phyloP scores from a whole-genome alignment of 2,797 vertebrate genomes.

The Masticophis lateralis region DNA sequence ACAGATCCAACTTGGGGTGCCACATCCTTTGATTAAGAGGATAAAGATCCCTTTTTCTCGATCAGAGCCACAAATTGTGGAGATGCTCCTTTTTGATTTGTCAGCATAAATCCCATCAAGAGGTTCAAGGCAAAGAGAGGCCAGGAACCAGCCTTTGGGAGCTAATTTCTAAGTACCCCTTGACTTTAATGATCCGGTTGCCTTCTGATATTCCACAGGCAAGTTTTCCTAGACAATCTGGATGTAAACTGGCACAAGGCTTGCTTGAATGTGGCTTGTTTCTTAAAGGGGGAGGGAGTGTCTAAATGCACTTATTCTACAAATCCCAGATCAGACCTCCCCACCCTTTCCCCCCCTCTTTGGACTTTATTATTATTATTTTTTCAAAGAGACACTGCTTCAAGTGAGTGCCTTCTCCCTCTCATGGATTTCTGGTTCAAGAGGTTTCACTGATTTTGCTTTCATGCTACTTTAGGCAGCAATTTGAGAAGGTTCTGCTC shows the following conservation, averaged over 20 bases:
- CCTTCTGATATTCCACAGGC: constrained; percentile 70
- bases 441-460: constrained; percentile 61
- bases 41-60: constrained; percentile 70
- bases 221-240: constrained; percentile 67
- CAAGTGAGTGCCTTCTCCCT: constrained; percentile 66
- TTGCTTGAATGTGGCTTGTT: constrained; percentile 62
- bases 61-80: constrained; percentile 70
- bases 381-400: constrained; percentile 66
- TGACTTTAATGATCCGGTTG: constrained; percentile 67
- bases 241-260: constrained; percentile 68
- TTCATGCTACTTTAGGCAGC: constrained; percentile 55
- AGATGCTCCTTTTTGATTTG: constrained; percentile 75
- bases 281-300: constrained; percentile 65
- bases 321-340: constrained; percentile 64
- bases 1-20: constrained; percentile 70
- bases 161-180: constrained; percentile 73
- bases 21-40: constrained; percentile 78
- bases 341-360: constrained; percentile 49
- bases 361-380: constrained; percentile 55
- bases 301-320: constrained; percentile 70
- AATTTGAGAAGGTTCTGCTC: constrained; percentile 45
- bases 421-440: constrained; percentile 69
- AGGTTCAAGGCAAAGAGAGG: constrained; percentile 68
- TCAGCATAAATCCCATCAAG: constrained; percentile 75
- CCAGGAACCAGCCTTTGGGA: constrained; percentile 67